These are phyloP conservation scores for Epinotia demarniana DNA, from an alignment of 2,888 invertebrate species.

Conservation along the genomic window DNA sequence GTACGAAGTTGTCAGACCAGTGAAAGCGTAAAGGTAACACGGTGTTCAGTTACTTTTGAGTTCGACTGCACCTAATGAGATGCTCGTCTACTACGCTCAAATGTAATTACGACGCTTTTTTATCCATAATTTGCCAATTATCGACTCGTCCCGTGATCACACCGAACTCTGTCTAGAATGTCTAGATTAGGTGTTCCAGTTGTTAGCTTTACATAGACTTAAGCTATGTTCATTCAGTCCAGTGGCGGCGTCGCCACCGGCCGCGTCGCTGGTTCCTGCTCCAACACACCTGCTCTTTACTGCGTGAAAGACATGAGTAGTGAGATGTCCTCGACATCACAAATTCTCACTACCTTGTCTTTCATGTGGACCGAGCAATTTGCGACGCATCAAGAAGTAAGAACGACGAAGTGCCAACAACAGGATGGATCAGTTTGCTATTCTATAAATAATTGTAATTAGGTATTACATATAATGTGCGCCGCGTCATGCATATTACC, in stretches of 20 bases:
- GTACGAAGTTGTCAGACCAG: too few relatives aligned
- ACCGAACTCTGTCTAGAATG: neutral
- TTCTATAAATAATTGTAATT: neutral
- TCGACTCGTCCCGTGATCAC: neutral
- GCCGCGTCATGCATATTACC: too few relatives aligned
- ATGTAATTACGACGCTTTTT: neutral
- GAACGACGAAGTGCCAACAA: constrained; percentile 4
- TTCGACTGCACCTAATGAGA: too few relatives aligned
- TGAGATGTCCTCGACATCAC: constrained; percentile 92
- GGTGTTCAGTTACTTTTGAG: too few relatives aligned
- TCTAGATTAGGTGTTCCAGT: neutral
- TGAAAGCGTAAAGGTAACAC: too few relatives aligned
- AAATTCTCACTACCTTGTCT: constrained; percentile 98
- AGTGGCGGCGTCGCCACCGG: neutral
- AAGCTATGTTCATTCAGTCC: neutral
- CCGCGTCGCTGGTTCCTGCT: constrained; percentile 25
- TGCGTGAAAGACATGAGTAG: constrained; percentile 99
- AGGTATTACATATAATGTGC: too few relatives aligned
- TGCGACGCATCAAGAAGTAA: constrained; percentile 53
- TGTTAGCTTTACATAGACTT: neutral
- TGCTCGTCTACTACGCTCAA: too few relatives aligned
- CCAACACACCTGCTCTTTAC: constrained; percentile 75
- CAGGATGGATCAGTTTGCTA: neutral
- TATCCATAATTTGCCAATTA: neutral
- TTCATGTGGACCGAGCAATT: constrained; percentile 91